Evolutionary conservation across 2,797 vertebrate genomes (phyloP).

Genomic region (Micropoecilia bifurca): DNA sequence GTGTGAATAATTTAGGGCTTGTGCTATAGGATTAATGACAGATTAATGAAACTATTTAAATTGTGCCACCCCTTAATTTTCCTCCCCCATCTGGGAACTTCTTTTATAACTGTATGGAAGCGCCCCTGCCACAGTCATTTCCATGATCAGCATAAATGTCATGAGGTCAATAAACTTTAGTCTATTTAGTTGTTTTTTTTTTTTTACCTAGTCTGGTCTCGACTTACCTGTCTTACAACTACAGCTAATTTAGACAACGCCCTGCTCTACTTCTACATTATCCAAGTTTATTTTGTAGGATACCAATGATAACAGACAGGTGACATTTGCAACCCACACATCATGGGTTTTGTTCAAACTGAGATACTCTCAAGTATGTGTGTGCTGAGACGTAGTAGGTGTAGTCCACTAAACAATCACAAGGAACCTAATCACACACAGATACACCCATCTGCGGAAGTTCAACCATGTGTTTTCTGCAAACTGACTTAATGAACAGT

Average conservation of each 20-base stretch:
- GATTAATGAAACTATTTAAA: not conserved
- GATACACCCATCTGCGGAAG: constrained; percentile 36
- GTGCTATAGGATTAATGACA: not conserved
- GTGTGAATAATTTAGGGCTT: not conserved
- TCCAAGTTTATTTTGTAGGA: not conserved
- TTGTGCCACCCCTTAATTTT: not conserved
- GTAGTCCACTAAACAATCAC: constrained; percentile 5
- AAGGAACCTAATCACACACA: constrained; percentile 8
- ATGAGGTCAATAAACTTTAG: not conserved
- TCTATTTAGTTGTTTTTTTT: not conserved
- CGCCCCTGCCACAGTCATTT: not conserved
- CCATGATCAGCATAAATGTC: not conserved
- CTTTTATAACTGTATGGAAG: not conserved
- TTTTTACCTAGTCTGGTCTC: not conserved
- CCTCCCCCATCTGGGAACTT: not conserved
- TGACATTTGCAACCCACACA: not conserved
- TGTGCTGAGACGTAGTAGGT: constrained; percentile 28
- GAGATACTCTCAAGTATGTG: constrained; percentile 32
- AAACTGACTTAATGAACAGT: constrained; percentile 18
- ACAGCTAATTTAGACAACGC: not conserved
- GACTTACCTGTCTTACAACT: constrained; percentile 19
- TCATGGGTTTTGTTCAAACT: constrained; percentile 4
- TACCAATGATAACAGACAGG: constrained; percentile 1
- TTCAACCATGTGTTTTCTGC: constrained; percentile 21
- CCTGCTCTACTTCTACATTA: not conserved